Conservation (phyloP, 2,113 vertebrate genomes). For the Lophura nycthemera region DNA sequence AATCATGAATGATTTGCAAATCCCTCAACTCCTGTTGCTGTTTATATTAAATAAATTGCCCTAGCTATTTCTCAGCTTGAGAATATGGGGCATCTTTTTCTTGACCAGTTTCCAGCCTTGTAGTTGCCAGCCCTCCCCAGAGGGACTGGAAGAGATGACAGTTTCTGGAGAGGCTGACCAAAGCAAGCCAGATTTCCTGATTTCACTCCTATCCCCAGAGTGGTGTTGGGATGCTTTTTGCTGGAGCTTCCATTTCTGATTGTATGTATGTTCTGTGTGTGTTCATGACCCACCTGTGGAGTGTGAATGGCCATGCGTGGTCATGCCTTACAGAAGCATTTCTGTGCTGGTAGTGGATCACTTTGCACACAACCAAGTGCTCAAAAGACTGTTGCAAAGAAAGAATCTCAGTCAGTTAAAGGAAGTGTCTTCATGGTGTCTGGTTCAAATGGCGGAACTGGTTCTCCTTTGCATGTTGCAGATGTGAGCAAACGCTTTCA, state of each 20-base stretch:
- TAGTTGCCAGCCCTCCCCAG: background rate
- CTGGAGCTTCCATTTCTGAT: slow-evolving; percentile 22
- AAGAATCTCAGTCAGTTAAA: background rate
- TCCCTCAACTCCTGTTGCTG: background rate
- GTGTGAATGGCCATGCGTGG: rapidly evolving
- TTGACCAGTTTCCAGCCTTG: background rate
- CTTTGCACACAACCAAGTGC: background rate
- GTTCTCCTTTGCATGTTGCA: background rate
- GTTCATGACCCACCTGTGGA: background rate
- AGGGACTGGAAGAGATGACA: background rate
- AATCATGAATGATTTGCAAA: background rate
- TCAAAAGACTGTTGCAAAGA: background rate
- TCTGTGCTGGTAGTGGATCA: background rate
- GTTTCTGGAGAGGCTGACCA: slow-evolving; percentile 30
- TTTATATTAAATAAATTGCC: background rate
- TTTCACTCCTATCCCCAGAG: background rate
- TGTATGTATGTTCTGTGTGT: background rate
- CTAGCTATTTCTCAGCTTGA: slow-evolving; percentile 18
- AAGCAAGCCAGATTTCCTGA: slow-evolving; percentile 30
- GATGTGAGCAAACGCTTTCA: background rate
- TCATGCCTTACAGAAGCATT: background rate
- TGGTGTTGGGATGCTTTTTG: background rate
- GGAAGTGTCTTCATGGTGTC: background rate
- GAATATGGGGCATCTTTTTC: background rate
- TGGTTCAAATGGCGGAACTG: background rate